phyloP scores from a whole-genome alignment of 2,888 invertebrate genomes.

The Synergus gifuensis region DNA sequence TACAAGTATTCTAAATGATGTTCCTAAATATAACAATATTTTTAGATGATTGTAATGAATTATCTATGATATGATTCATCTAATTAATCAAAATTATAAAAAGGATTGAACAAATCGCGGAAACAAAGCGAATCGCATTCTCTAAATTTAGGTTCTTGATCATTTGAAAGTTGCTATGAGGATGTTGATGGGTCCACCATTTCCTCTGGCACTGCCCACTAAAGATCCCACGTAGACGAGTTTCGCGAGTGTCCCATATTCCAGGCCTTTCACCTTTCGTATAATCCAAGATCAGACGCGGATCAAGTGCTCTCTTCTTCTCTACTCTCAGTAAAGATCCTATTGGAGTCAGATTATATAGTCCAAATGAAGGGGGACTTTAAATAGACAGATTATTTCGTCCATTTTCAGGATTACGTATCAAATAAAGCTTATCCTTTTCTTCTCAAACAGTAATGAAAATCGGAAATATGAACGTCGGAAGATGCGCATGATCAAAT shows the following conservation, averaged over 20 bases:
- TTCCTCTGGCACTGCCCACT: conserved; percentile 55
- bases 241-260: conserved; percentile 73
- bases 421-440: background rate
- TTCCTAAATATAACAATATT: background rate
- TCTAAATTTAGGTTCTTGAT: conserved; percentile 18
- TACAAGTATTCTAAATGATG: background rate
- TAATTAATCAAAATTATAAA: background rate
- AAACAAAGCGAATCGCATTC: no score
- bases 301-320: conserved; percentile 48
- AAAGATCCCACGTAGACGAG: conserved; percentile 71
- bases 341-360: conserved; percentile 21
- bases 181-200: conserved; percentile 52
- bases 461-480: background rate
- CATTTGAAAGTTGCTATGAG: conserved; percentile 42
- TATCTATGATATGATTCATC: background rate
- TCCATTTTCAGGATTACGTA: conserved; percentile 20
- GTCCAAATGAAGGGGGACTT: background rate
- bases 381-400: conserved; percentile 23
- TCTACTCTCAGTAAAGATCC: conserved; percentile 41
- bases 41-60: background rate
- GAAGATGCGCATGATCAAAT: no score
- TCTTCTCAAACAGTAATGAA: background rate
- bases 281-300: conserved; percentile 52
- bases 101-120: background rate
- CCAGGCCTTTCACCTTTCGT: conserved; percentile 74